A percentile compares a stretch with the other conserved stretches of the same genome.
phyloP scores from a whole-genome alignment of 2,888 invertebrate species.

The Metopia argyrocephala region DNA sequence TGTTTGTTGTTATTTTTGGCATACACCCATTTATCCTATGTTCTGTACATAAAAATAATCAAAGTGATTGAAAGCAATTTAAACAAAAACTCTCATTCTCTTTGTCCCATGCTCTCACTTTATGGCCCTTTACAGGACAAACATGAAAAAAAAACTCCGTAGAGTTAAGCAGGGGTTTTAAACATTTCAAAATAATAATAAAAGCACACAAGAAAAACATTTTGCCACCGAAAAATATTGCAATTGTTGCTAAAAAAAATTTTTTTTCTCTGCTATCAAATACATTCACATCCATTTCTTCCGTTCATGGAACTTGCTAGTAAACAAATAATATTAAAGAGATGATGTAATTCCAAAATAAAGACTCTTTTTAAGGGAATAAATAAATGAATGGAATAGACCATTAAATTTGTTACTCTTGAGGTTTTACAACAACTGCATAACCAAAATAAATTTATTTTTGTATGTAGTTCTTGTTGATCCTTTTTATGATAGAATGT shows the following conservation, averaged over 20 bases:
- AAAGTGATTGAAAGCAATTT: constrained; percentile 53
- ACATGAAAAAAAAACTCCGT: not conserved
- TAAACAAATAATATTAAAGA: constrained; percentile 12
- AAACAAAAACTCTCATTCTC: constrained; percentile 5
- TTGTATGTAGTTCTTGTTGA: not conserved
- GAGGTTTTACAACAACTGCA: constrained; percentile 35
- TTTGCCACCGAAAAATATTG: constrained; percentile 25
- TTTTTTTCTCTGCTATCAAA: not conserved
- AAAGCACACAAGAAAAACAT: not conserved
- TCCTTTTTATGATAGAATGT: not conserved
- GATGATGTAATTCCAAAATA: constrained; percentile 36
- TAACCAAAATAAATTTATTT: constrained; percentile 22
- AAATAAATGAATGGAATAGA: constrained; percentile 10
- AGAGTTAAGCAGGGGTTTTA: not conserved
- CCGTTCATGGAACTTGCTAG: not conserved
- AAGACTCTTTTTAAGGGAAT: not conserved
- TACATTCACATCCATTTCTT: not conserved
- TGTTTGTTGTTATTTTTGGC: constrained; percentile 17
- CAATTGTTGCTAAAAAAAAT: constrained; percentile 50
- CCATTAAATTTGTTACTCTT: constrained; percentile 51
- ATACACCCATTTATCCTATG: not conserved
- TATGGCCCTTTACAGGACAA: not conserved
- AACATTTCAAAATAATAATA: constrained; percentile 15
- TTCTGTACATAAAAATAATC: constrained; percentile 22
- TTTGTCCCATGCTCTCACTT: not conserved